Evolutionary conservation across 1,140 invertebrate genomes (phyloP), one percentile per base, ranked within the genome.

Genomic region (Phocides pigmalion): DNA sequence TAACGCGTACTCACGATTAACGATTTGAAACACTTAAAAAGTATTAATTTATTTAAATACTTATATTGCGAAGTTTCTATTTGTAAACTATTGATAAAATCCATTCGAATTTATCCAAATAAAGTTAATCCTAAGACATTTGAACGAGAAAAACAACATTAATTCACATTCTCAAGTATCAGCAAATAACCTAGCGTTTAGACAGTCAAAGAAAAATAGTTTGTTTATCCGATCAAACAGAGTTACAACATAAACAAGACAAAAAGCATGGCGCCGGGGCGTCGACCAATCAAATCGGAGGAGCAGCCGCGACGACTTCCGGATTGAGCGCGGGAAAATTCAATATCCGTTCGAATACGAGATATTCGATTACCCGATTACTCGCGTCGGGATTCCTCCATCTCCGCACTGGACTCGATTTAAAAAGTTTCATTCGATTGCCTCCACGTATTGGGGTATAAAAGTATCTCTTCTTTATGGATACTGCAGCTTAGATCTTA

Each of bases 301-400:
- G 71, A 68, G 62, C 70, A 68, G 67, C 72, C 68, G 68, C 72
- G 71, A 80, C 76, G 69, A 70, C 82, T 83, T 86, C 85, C 84
- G 83, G 74, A 61, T 72, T 64, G 69, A 72, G 72, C 69, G 76
- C 75, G 78, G 78, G 69, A 82, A 76, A 82, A 90, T 86, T 88
- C 84, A 90, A 90, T 90, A 90, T 90, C 87, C 87, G 87, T 47
- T 72, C 42, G 49, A 79, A 76, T 81, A 66, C 80, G 72, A 82
- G 75, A 83, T 84, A 83, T 86, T 82, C 79, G 79, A 84, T 87
- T 82, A 83, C 74, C 66, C 70, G 72, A 82, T 85, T 76, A 82
- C 72, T 71, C 69, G 70, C 68, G 62, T 56, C 69, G 58, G 67
- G 64, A 76, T 72, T 74, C 68, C 68, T 59, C 66, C 50, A 53